Percentiles rank a stretch among this genome's conserved stretches.
Conservation (phyloP, 2,113 vertebrate genomes). For the Ceyx melanurus region DNA sequence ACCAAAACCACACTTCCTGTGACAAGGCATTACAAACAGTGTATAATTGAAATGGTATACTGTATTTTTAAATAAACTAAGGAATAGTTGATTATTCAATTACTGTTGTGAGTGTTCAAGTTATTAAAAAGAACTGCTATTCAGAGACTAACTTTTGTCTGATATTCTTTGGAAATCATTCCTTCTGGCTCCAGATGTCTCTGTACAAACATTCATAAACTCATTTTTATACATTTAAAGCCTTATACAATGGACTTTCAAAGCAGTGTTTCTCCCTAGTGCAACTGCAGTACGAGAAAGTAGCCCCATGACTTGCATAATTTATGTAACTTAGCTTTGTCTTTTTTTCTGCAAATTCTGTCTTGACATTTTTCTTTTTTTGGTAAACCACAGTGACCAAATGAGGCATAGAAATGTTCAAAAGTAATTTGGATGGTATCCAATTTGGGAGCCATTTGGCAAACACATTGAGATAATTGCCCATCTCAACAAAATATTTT, state of each 20-base stretch:
- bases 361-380: background rate
- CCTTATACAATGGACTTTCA: background rate
- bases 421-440: background rate
- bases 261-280: background rate
- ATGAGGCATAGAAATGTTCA: background rate
- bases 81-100: background rate
- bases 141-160: background rate
- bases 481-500: background rate
- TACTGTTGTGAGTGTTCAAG: background rate
- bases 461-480: background rate
- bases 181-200: background rate
- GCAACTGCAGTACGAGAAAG: background rate
- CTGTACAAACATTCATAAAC: background rate
- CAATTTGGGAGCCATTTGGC: background rate
- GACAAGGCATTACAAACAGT: background rate
- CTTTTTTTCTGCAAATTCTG: background rate
- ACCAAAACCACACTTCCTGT: background rate
- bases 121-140: slow-evolving; percentile 17
- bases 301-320: background rate
- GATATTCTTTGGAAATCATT: background rate
- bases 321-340: background rate
- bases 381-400: background rate
- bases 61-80: slow-evolving; percentile 34
- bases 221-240: background rate
- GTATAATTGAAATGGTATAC: background rate